These are phyloP conservation scores for Archips crataeganus DNA, from an alignment of 2,888 invertebrate genomes.

Conservation along the genomic window DNA sequence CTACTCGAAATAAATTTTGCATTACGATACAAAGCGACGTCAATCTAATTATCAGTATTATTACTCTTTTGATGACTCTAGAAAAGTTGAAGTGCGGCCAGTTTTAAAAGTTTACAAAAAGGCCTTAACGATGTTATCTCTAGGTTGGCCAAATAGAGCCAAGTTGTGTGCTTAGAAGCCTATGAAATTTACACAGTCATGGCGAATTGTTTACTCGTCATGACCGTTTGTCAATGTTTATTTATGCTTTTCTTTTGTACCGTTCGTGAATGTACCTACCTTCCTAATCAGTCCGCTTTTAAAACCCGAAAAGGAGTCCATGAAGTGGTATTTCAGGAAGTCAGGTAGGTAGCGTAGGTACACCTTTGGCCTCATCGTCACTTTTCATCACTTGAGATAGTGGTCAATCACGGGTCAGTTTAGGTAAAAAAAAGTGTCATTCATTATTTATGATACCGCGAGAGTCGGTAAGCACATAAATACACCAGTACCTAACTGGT, in stretches of 20 bases:
- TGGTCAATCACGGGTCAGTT: too few species aligned
- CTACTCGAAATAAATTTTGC: too few species aligned
- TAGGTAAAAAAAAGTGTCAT: too few species aligned
- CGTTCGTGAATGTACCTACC: not conserved
- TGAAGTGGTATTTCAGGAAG: too few species aligned
- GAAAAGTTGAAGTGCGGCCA: not conserved
- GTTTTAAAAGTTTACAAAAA: not conserved
- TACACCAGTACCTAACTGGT: too few species aligned
- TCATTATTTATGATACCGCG: too few species aligned
- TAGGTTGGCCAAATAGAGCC: not conserved
- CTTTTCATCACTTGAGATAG: too few species aligned
- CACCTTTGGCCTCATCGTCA: too few species aligned
- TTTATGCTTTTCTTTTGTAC: constrained; percentile 6
- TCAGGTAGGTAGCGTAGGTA: too few species aligned
- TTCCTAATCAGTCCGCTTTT: not conserved
- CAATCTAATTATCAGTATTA: not conserved
- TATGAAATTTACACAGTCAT: constrained; percentile 11
- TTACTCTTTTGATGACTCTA: not conserved
- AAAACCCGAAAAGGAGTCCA: too few species aligned
- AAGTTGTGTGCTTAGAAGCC: constrained; percentile 3
- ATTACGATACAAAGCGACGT: not conserved
- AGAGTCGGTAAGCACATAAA: too few species aligned
- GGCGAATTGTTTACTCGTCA: constrained; percentile 3
- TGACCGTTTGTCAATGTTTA: not conserved
- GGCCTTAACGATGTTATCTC: not conserved